These are phyloP conservation scores for Hirtodrosophila duncani DNA, from an alignment of 2,888 invertebrate genomes.

Conservation along the genomic window DNA sequence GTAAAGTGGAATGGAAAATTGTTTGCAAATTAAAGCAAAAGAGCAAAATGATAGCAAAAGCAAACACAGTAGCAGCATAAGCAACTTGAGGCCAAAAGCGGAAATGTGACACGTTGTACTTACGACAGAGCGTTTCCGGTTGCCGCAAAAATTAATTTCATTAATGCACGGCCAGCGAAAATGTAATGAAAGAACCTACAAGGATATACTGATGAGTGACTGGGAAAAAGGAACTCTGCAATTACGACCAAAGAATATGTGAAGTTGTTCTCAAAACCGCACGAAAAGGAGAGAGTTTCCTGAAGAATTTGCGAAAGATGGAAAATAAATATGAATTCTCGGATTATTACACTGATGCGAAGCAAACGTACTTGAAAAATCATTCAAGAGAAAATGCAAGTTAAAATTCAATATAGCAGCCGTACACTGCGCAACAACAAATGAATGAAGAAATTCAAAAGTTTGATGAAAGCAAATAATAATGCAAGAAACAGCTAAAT, in stretches of 20 bases:
- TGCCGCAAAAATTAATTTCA: constrained; percentile 70
- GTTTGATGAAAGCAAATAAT: too few relatives aligned
- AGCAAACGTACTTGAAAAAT: too few relatives aligned
- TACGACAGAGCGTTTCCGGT: constrained; percentile 51
- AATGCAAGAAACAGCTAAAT: too few relatives aligned
- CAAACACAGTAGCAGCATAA: constrained; percentile 4
- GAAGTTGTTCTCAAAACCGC: too few relatives aligned
- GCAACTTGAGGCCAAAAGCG: constrained; percentile 31
- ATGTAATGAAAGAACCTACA: constrained; percentile 24
- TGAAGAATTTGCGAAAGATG: too few relatives aligned
- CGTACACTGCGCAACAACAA: too few relatives aligned
- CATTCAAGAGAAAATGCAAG: too few relatives aligned
- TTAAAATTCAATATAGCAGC: too few relatives aligned
- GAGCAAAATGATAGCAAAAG: constrained; percentile 11
- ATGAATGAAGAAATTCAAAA: too few relatives aligned
- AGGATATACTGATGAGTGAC: constrained; percentile 2
- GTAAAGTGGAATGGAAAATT: constrained; percentile 13
- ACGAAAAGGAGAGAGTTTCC: too few relatives aligned
- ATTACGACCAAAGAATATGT: constrained; percentile 1
- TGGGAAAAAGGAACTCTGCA: neutral
- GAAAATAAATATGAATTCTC: too few relatives aligned
- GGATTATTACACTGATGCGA: too few relatives aligned
- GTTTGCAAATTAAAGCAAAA: constrained; percentile 24
- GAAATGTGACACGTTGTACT: constrained; percentile 65
- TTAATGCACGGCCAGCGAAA: constrained; percentile 58